Percentiles rank a stretch among this genome's conserved stretches.
Evolutionary conservation across 1,140 invertebrate genomes (phyloP).

Genomic region (Drosophila subobscura): DNA sequence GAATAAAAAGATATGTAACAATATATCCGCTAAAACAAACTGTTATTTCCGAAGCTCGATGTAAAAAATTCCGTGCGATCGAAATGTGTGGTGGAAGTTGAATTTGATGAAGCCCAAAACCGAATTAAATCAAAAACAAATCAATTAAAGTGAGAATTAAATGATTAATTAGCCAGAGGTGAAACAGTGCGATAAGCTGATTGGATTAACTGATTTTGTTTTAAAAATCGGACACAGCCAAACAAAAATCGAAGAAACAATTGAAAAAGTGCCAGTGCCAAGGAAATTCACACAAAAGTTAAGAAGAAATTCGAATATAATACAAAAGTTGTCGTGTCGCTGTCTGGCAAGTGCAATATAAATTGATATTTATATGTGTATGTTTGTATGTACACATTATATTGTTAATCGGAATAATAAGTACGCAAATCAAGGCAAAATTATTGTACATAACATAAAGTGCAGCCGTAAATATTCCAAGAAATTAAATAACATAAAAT

Average conservation of each 20-base stretch:
- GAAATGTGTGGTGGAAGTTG: constrained; percentile 20
- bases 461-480: constrained; percentile 34
- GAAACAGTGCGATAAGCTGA: constrained; percentile 32
- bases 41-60: no score
- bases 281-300: constrained; percentile 21
- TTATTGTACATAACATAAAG: constrained; percentile 25
- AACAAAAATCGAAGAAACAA: constrained; percentile 41
- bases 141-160: constrained; percentile 3
- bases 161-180: constrained; percentile 20
- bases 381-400: constrained; percentile 45
- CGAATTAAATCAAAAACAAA: constrained; percentile 33
- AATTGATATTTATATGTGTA: constrained; percentile 28
- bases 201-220: constrained; percentile 71
- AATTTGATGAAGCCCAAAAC: constrained; percentile 59
- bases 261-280: constrained; percentile 37
- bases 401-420: constrained; percentile 58
- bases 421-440: constrained; percentile 42
- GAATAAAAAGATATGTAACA: no score
- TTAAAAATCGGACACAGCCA: constrained; percentile 64
- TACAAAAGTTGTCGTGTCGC: constrained; percentile 32
- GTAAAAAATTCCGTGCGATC: no score
- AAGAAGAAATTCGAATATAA: constrained; percentile 61
- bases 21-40: no score
- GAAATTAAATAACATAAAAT: constrained; percentile 39
- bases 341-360: constrained; percentile 62